These are phyloP conservation scores for Schizopygopsis malacanthus DNA, from an alignment of 2,797 vertebrate species.

Conservation along the genomic window DNA sequence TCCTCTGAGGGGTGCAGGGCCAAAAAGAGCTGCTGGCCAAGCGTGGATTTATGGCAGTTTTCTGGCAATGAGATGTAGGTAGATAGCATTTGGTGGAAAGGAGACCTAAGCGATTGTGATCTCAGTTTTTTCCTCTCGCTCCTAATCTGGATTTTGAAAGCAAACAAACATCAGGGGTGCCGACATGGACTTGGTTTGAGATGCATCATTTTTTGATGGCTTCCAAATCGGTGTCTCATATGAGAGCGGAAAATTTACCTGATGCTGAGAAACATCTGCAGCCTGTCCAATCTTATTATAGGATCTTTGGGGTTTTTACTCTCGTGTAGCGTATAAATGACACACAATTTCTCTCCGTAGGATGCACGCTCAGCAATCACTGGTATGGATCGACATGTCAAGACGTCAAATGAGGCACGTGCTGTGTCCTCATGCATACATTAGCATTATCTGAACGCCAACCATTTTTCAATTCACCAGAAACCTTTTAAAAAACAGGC, in stretches of 20 bases:
- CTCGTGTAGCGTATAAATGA: constrained; percentile 29
- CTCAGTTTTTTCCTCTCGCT: constrained; percentile 7
- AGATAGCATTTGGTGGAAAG: constrained; percentile 37
- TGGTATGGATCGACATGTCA: constrained; percentile 39
- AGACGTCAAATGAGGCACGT: constrained; percentile 41
- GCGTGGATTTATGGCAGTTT: constrained; percentile 47
- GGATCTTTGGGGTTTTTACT: constrained; percentile 56
- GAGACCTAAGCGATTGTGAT: constrained; percentile 29
- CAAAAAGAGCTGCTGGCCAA: constrained; percentile 42
- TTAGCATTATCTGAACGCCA: constrained; percentile 27
- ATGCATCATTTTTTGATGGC: neutral
- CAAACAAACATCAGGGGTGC: constrained; percentile 8
- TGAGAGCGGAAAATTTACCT: constrained; percentile 42
- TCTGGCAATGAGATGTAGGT: constrained; percentile 41
- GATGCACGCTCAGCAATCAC: constrained; percentile 36
- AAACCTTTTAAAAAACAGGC: neutral
- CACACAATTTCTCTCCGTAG: constrained; percentile 33
- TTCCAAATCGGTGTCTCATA: neutral
- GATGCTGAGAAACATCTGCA: constrained; percentile 50
- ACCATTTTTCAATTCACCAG: constrained; percentile 18
- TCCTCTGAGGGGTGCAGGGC: constrained; percentile 38
- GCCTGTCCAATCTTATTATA: constrained; percentile 66
- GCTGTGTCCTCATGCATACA: constrained; percentile 38
- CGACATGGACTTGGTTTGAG: neutral
- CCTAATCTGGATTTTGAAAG: constrained; percentile 43